A percentile compares a stretch with the other conserved stretches of the same genome.
phyloP scores from a whole-genome alignment of 1,140 invertebrate genomes.

The Triops longicaudatus region DNA sequence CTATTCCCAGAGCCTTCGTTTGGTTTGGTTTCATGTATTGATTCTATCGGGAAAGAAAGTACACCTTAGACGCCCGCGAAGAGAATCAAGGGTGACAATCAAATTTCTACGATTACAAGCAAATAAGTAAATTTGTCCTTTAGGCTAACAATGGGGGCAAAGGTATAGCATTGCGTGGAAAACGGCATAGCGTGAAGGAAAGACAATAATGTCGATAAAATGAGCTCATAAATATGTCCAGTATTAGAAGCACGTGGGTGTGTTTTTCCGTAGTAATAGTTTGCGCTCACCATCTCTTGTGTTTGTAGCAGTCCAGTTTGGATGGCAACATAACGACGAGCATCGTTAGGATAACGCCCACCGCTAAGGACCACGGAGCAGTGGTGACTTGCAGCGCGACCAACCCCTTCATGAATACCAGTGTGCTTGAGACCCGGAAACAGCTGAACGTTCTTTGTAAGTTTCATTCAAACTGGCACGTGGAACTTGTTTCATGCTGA shows the following conservation, averaged over 20 bases:
- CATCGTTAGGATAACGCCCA: conserved; percentile 66
- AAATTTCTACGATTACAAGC: background rate
- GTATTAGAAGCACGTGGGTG: background rate
- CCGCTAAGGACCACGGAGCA: conserved; percentile 70
- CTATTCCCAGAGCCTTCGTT: background rate
- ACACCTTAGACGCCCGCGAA: background rate
- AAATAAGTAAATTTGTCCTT: background rate
- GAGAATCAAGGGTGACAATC: background rate
- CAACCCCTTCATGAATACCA: conserved; percentile 51
- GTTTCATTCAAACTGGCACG: background rate
- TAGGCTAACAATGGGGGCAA: background rate
- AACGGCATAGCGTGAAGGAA: background rate
- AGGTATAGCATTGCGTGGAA: background rate
- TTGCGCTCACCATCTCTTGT: background rate
- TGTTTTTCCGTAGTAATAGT: background rate
- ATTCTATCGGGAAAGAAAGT: background rate
- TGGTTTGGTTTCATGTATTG: conserved; percentile 5
- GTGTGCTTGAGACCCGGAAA: conserved; percentile 16
- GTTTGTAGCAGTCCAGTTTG: conserved; percentile 52
- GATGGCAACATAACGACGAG: conserved; percentile 79
- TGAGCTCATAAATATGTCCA: background rate
- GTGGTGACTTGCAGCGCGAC: conserved; percentile 67
- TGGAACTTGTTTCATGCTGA: background rate
- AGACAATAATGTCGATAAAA: background rate
- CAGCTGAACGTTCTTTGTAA: conserved; percentile 27